These are phyloP conservation scores for Nothura maculosa DNA, from an alignment of 2,797 vertebrate genomes.

Conservation along the genomic window DNA sequence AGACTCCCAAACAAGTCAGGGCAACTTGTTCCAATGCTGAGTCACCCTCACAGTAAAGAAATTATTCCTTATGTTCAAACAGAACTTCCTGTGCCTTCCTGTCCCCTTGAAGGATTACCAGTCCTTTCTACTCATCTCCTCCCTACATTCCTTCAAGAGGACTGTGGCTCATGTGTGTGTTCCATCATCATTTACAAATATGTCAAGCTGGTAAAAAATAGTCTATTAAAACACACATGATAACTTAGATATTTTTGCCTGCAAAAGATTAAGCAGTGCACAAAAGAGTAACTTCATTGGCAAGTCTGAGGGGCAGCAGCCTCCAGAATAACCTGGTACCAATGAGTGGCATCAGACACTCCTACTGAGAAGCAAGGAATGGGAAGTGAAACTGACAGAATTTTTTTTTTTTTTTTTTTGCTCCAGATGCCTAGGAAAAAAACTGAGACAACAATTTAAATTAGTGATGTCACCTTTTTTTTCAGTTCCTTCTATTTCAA, in stretches of 20 bases:
- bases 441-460: conserved; percentile 3
- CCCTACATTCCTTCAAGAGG: neutral
- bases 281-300: neutral
- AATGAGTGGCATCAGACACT: neutral
- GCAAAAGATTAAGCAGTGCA: neutral
- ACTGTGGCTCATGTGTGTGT: neutral
- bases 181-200: neutral
- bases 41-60: too few relatives aligned
- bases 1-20: neutral
- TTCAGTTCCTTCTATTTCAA: conserved; percentile 1
- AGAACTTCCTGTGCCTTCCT: neutral
- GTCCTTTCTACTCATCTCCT: too few relatives aligned
- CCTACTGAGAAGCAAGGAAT: neutral
- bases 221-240: neutral
- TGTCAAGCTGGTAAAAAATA: neutral
- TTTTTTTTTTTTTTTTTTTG: neutral
- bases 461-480: neutral
- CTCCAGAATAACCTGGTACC: neutral
- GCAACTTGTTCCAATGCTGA: too few relatives aligned
- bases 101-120: neutral
- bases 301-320: neutral
- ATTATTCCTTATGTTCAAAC: neutral
- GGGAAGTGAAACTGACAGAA: neutral
- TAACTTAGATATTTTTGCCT: neutral
- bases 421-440: neutral